These are phyloP conservation scores for Tenebrio molitor DNA, from an alignment of 1,140 invertebrate species.

Conservation along the genomic window DNA sequence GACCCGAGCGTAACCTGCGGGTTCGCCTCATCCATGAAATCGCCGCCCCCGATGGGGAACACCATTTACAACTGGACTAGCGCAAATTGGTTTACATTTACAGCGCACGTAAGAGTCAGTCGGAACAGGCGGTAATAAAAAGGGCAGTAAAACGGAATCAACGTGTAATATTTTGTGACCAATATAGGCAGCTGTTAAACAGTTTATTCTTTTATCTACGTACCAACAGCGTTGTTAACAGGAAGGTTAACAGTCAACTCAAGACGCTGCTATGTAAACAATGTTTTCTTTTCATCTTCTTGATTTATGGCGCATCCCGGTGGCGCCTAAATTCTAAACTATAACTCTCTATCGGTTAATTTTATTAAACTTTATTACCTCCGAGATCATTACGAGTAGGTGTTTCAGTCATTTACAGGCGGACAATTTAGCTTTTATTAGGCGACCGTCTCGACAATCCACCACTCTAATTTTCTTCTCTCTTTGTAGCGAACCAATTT, in stretches of 20 bases:
- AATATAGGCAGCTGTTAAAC: constrained; percentile 54
- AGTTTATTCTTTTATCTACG: constrained; percentile 46
- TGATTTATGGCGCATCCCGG: constrained; percentile 30
- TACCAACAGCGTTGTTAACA: constrained; percentile 45
- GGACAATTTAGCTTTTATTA: background rate
- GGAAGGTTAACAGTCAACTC: constrained; percentile 45
- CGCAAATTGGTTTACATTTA: constrained; percentile 44
- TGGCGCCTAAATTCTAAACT: constrained; percentile 44
- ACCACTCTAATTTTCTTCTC: background rate
- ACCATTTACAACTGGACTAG: constrained; percentile 4
- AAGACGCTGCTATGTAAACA: constrained; percentile 42
- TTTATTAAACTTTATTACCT: constrained; percentile 24
- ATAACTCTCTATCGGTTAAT: constrained; percentile 21
- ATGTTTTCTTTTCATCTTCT: constrained; percentile 44
- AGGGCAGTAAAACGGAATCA: constrained; percentile 53
- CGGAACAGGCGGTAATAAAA: constrained; percentile 46
- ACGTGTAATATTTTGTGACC: constrained; percentile 57
- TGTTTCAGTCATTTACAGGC: constrained; percentile 11
- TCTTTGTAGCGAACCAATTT: too few relatives aligned
- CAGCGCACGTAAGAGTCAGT: constrained; percentile 42
- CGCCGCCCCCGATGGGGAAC: too few relatives aligned
- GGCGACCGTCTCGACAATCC: background rate
- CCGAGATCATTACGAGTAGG: constrained; percentile 12
- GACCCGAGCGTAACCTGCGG: too few relatives aligned
- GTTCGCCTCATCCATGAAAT: background rate